Percentiles rank a stretch among this genome's conserved stretches.
phyloP scores from a whole-genome alignment of 2,888 invertebrate species.

The Eupithecia pulchellata region DNA sequence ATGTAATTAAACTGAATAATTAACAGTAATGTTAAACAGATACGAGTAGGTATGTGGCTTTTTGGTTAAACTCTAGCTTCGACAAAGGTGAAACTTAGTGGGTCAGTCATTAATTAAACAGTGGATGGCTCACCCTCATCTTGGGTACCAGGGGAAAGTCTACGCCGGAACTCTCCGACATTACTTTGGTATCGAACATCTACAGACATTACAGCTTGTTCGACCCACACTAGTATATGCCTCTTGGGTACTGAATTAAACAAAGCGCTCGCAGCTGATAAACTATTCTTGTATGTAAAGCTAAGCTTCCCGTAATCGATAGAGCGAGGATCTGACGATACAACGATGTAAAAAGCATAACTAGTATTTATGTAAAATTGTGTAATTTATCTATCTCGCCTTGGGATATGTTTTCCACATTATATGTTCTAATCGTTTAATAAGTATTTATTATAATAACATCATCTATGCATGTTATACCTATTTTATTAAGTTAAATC shows the following conservation, averaged over 20 bases:
- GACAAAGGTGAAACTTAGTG: constrained; percentile 12
- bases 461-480: no score
- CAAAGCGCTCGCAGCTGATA: background rate
- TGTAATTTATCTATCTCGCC: no score
- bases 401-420: no score
- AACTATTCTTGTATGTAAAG: constrained; percentile 1
- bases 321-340: no score
- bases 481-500: no score
- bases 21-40: background rate
- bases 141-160: constrained; percentile 40
- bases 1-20: background rate
- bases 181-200: constrained; percentile 36
- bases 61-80: constrained; percentile 13
- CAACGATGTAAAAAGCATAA: no score
- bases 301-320: no score
- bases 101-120: constrained; percentile 75
- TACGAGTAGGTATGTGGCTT: background rate
- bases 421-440: no score
- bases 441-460: no score
- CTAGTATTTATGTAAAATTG: no score
- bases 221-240: constrained; percentile 16
- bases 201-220: constrained; percentile 14
- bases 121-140: constrained; percentile 50
- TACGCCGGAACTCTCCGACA: constrained; percentile 40
- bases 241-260: constrained; percentile 21